Percentiles rank a stretch among this genome's conserved stretches.
Evolutionary conservation across 2,797 vertebrate genomes (phyloP).

Genomic region (Ctenosaura bakeri): DNA sequence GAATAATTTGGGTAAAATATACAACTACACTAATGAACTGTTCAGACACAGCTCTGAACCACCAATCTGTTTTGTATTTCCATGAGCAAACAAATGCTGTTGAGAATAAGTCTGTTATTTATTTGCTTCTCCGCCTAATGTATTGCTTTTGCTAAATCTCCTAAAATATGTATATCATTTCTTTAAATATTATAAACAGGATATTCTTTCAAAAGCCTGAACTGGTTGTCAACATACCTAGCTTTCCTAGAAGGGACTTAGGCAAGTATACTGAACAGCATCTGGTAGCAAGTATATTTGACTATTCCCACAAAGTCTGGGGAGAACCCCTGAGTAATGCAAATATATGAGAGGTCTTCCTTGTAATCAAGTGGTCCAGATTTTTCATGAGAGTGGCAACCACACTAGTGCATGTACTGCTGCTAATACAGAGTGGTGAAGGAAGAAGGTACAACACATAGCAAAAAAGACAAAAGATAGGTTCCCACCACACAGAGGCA

Average conservation of each 20-base stretch:
- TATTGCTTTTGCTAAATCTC: constrained; percentile 21
- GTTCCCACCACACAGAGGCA: neutral
- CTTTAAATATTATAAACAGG: neutral
- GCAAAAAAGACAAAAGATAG: neutral
- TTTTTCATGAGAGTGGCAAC: neutral
- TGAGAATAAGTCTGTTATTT: constrained; percentile 41
- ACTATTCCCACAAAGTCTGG: neutral
- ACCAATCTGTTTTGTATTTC: neutral
- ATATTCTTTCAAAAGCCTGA: neutral
- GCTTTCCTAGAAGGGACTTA: neutral
- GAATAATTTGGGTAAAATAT: constrained; percentile 59
- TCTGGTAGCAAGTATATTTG: too few relatives aligned
- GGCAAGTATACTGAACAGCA: too few relatives aligned
- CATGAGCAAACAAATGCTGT: constrained; percentile 8
- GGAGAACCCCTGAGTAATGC: neutral
- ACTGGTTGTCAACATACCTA: neutral
- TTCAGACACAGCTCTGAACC: neutral
- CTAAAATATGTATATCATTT: constrained; percentile 4
- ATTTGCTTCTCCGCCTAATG: neutral
- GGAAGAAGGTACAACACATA: neutral
- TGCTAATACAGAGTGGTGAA: neutral
- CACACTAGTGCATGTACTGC: neutral
- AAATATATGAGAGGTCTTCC: neutral
- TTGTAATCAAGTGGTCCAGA: neutral
- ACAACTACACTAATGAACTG: constrained; percentile 36